Evolutionary conservation across 2,797 vertebrate genomes (phyloP), one percentile per base, ranked within the genome.

Genomic region (Petrocephalus sullivani): DNA sequence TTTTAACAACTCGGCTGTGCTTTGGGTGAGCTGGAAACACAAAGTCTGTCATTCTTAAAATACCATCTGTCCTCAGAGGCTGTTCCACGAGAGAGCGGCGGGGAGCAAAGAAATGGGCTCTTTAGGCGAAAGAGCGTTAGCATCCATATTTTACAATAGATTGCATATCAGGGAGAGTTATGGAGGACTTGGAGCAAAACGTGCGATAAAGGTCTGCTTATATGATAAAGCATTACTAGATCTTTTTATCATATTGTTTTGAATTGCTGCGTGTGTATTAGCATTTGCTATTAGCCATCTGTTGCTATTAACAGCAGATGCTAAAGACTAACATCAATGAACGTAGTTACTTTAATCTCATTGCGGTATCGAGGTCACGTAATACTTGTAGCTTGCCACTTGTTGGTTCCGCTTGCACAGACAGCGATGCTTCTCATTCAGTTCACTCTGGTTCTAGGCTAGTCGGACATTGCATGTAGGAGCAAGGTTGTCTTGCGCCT

Each of bases 1-100:
- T 94, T 95, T 92, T 94, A 94, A 92, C 91, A 88, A 91, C 92
- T 92, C 89, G 84, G 89, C 92, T 93, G 92, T 90, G 92, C 94
- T 93, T 90, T 90, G 90, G 93, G 90, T 91, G 88, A 88, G 88
- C 85, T 87, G 88, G 89, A 91, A 92, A 89, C 12, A 14, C 88
- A 71, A 75, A 86, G 91, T 90, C 91, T 87, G 90, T 88, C 91
- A 88, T 90, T 93, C 92, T 93, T 94, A 92, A 94, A 94, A 94
- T 92, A 93, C 90, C 91, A 89, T 89, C 91, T 90, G 88, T 90
- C 92, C 89, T 88, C 89, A 8, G 85, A 91, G 92, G 91, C 87
- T 83, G 92, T 94, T 94, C 92, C 92, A 93, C 90, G 89, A 93
- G 93, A 94, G 94, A 94, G 89, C 89, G 60, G 82, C 3, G 23